Evolutionary conservation across 2,797 vertebrate species (phyloP).

Genomic region (Takifugu rubripes): DNA sequence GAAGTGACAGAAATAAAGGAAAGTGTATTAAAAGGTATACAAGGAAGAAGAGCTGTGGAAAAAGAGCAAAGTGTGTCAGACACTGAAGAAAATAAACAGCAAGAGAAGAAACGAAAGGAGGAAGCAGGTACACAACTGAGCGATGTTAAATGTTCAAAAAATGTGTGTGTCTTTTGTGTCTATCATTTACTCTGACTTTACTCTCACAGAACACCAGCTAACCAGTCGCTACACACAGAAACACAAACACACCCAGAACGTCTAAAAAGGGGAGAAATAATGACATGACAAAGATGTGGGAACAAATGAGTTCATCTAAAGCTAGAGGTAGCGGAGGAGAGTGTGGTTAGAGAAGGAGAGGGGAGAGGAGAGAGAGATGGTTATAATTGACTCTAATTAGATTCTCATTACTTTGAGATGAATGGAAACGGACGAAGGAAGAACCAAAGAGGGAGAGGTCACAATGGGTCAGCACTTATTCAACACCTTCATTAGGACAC

Average conservation of each 20-base stretch:
- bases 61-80: conserved; percentile 15
- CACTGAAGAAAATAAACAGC: conserved; percentile 1
- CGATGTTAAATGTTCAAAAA: no score
- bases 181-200: conserved; percentile 29
- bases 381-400: conserved; percentile 73
- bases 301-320: conserved; percentile 17
- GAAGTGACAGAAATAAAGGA: conserved; percentile 32
- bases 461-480: conserved; percentile 62
- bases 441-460: conserved; percentile 61
- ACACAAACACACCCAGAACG: conserved; percentile 33
- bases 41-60: conserved; percentile 10
- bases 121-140: conserved; percentile 1
- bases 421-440: conserved; percentile 64
- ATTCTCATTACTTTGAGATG: conserved; percentile 70
- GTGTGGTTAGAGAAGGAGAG: conserved; percentile 13
- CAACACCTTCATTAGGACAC: conserved; percentile 68
- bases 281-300: conserved; percentile 34
- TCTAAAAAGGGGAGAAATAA: conserved; percentile 30
- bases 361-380: conserved; percentile 42
- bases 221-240: conserved; percentile 20
- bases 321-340: conserved; percentile 10
- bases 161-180: not conserved
- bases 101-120: not conserved
- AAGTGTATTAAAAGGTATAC: conserved; percentile 18
- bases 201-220: conserved; percentile 24